Base-by-base conservation (phyloP, 2,113 vertebrate genomes). In the Calypte anna region DNA sequence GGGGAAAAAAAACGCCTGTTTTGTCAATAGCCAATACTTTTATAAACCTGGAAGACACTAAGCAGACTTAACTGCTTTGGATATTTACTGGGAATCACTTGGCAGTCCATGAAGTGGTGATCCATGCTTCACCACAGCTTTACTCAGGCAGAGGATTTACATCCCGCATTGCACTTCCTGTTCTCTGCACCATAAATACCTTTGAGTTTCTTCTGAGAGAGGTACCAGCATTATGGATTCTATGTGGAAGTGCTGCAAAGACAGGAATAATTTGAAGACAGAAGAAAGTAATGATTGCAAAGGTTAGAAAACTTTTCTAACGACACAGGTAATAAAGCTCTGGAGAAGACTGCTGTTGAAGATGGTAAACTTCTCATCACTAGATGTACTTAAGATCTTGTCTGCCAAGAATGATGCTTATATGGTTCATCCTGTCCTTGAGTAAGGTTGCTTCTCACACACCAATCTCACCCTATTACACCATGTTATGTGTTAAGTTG, bases 101-200 rank as follows among this genome's bases (percentile, higher is more conserved):
- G 75, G 19, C 6, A 18, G 43, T 51, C 12, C 38, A 46, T 58
- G 43, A 31, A n/a, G 33, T 53, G n/a, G 20, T 48, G 25, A 10
- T 70, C 43, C 16, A 2, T 31, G 24, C 57, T 67, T 82, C 33
- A 43, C 22, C 21, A 4, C 4, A 31, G 33, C 19, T 87, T 82
- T 55, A 10, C 40, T 43, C 28, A 31, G 53, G 55, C 30, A 31
- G 50, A 46, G 7, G 57, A 8, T 79, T 69, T 61, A 19, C 31
- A 9, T 9, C 4, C 30, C 6, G 7, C 22, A 1, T 59, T 50
- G 13, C 3, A 55, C 16, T 64, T 74, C 5, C 27, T 1, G 1
- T 59, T 57, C 10, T 43, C 13, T 63, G 36, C 43, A 10, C 25
- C 14, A 38, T 38, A 38, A 8, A 0, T 40, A 24, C 33, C 31